Evolutionary conservation across 2,113 vertebrate genomes (phyloP).

Genomic region (Tragulus kanchil): DNA sequence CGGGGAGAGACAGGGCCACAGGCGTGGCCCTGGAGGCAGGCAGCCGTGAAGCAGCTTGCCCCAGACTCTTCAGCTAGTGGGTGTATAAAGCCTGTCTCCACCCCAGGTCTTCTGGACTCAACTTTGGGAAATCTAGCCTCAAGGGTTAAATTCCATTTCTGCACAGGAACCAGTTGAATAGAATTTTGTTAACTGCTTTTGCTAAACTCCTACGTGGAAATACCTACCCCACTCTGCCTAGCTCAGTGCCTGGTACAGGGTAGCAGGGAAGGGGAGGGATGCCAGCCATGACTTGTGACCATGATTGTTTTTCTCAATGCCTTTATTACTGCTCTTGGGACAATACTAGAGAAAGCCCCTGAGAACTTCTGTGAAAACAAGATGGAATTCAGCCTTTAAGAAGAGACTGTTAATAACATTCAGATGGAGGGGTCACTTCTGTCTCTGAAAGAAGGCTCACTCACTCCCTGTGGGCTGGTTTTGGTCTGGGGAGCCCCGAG

Average conservation of each 20-base stretch:
- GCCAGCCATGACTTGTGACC: background rate
- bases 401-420: background rate
- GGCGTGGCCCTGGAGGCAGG: fast-evolving
- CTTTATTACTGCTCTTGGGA: background rate
- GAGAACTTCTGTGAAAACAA: background rate
- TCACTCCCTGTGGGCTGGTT: background rate
- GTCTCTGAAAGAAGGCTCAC: background rate
- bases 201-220: background rate
- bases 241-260: background rate
- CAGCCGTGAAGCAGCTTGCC: background rate
- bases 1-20: background rate
- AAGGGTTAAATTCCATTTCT: background rate
- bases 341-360: background rate
- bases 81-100: background rate
- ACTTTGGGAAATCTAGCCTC: background rate
- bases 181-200: background rate
- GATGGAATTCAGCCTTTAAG: background rate
- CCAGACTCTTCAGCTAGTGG: background rate
- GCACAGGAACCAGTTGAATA: background rate
- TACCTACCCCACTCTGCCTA: background rate
- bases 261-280: background rate
- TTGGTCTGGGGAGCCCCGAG: background rate
- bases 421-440: background rate
- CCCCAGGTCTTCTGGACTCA: background rate
- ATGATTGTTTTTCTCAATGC: background rate